phyloP scores from a whole-genome alignment of 2,888 invertebrate genomes.

The Agrochola lychnidis region DNA sequence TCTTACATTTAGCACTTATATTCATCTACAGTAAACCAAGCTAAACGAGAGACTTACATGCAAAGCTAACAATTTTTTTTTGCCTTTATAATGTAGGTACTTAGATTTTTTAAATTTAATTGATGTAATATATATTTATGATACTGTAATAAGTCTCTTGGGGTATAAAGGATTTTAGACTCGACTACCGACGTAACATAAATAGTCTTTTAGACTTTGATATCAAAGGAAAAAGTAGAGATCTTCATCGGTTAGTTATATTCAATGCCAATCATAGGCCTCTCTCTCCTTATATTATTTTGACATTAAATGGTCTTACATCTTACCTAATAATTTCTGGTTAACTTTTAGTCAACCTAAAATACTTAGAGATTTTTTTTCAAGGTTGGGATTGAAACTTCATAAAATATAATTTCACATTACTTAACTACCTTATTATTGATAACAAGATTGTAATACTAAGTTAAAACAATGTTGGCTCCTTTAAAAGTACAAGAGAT shows the following conservation, averaged over 20 bases:
- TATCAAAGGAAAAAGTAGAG: slow-evolving; percentile 48
- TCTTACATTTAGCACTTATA: slow-evolving; percentile 74
- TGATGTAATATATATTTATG: slow-evolving; percentile 57
- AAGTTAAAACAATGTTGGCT: slow-evolving; percentile 58
- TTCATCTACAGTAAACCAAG: slow-evolving; percentile 70
- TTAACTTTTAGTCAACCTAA: slow-evolving; percentile 66
- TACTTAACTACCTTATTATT: slow-evolving; percentile 42
- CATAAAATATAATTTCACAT: slow-evolving; percentile 53
- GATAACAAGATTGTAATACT: slow-evolving; percentile 34
- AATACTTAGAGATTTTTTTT: slow-evolving; percentile 47
- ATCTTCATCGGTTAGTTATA: slow-evolving; percentile 42
- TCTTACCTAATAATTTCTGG: slow-evolving; percentile 63
- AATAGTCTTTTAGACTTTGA: slow-evolving; percentile 67
- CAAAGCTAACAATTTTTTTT: slow-evolving; percentile 69
- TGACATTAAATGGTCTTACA: slow-evolving; percentile 57
- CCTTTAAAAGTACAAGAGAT: slow-evolving; percentile 60
- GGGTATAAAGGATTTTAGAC: slow-evolving; percentile 49
- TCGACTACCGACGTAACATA: slow-evolving; percentile 45
- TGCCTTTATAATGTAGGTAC: slow-evolving; percentile 57
- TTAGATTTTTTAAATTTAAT: slow-evolving; percentile 47
- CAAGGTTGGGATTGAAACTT: slow-evolving; percentile 50
- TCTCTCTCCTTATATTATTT: slow-evolving; percentile 54
- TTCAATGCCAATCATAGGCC: slow-evolving; percentile 54
- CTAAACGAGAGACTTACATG: slow-evolving; percentile 68
- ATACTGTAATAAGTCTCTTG: slow-evolving; percentile 65